Percentiles rank a stretch among this genome's conserved stretches.
Evolutionary conservation across 30 jellyfish, hydroid and myxozoan genomes (phyloP).

Genomic region (Cassiopea xamachana): DNA sequence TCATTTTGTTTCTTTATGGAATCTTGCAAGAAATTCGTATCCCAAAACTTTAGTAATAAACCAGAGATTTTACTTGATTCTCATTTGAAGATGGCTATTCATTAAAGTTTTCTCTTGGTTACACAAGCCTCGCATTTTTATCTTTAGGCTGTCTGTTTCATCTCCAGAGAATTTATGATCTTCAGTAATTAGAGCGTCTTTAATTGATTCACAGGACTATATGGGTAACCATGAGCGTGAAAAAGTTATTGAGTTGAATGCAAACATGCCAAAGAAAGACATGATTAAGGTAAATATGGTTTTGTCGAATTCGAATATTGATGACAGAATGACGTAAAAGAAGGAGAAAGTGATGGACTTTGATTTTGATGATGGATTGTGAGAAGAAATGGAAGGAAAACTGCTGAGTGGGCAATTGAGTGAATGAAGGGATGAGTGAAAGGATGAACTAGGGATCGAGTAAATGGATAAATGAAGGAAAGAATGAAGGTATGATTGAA

Average conservation of each 20-base stretch:
- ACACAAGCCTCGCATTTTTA: too few relatives aligned
- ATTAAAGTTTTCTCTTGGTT: too few relatives aligned
- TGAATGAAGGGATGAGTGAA: neutral
- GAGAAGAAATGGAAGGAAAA: neutral
- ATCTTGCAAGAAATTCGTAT: too few relatives aligned
- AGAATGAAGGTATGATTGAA: neutral
- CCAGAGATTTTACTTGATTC: too few relatives aligned
- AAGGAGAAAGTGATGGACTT: too few relatives aligned
- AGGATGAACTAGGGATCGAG: neutral
- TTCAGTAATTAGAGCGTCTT: neutral
- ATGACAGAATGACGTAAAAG: too few relatives aligned
- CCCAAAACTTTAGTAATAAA: too few relatives aligned
- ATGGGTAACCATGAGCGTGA: slow-evolving; percentile 87
- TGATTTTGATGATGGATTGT: too few relatives aligned
- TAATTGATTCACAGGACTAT: slow-evolving; percentile 49
- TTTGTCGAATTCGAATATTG: neutral
- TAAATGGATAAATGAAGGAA: neutral
- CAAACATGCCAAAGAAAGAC: slow-evolving; percentile 67
- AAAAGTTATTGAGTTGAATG: slow-evolving; percentile 84
- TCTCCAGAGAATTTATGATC: neutral
- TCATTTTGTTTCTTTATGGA: too few relatives aligned
- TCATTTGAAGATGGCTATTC: too few relatives aligned
- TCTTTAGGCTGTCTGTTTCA: too few relatives aligned
- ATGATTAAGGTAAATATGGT: slow-evolving; percentile 56
- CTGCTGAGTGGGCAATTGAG: neutral